phyloP scores from a whole-genome alignment of 2,113 vertebrate species.

The Oceanites oceanicus region DNA sequence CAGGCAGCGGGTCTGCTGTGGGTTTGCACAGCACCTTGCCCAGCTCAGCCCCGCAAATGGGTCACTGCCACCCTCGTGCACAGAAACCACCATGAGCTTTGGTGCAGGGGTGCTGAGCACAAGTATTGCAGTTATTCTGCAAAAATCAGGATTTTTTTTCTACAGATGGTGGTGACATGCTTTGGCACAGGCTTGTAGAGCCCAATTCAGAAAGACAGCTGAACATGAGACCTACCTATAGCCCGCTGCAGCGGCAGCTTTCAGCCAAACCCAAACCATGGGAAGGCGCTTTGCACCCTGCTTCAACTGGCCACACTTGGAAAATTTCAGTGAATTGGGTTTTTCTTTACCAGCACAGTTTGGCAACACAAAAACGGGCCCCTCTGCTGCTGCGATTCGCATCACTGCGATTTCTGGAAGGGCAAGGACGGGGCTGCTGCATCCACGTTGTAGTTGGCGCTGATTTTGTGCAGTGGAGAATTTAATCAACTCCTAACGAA shows the following conservation, averaged over 20 bases:
- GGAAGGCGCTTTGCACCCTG: neutral
- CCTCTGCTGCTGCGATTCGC: neutral
- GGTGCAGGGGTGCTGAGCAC: neutral
- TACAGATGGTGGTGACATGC: no score
- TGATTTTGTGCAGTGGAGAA: neutral
- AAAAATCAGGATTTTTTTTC: neutral
- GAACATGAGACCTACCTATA: neutral
- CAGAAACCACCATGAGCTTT: neutral
- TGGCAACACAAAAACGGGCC: neutral
- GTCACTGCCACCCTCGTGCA: neutral
- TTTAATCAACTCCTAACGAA: neutral
- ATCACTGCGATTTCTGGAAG: accelerated
- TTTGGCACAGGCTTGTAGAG: neutral
- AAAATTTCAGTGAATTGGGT: neutral
- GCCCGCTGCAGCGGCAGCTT: neutral
- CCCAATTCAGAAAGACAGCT: neutral
- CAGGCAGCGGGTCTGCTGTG: neutral
- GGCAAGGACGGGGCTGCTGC: neutral
- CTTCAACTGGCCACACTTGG: neutral
- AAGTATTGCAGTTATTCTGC: neutral
- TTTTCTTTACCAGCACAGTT: neutral
- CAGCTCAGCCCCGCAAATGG: neutral
- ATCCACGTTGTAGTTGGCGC: neutral
- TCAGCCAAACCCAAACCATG: neutral
- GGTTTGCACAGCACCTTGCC: neutral